These are phyloP conservation scores for Eristalis pertinax DNA, from an alignment of 2,888 invertebrate species.

Conservation along the genomic window DNA sequence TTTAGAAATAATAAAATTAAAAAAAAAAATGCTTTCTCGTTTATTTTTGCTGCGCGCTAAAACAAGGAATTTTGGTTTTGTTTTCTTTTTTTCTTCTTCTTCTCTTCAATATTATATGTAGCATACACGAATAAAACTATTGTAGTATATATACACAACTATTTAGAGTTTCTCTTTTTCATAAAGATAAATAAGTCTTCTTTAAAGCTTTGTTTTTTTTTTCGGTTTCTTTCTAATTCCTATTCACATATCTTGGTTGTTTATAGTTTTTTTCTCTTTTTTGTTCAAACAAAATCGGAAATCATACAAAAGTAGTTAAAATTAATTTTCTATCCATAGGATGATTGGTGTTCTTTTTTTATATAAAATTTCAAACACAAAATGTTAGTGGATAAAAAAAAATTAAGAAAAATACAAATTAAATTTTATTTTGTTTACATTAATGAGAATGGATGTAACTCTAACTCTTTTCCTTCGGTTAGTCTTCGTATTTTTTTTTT, in stretches of 20 bases:
- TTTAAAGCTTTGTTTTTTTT: conserved; percentile 67
- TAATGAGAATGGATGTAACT: conserved; percentile 37
- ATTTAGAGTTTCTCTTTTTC: conserved; percentile 32
- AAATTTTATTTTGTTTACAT: conserved; percentile 19
- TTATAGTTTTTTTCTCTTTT: conserved; percentile 11
- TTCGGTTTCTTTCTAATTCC: conserved; percentile 31
- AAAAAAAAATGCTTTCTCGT: conserved; percentile 51
- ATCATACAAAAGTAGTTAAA: conserved; percentile 24
- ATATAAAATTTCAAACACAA: conserved; percentile 61
- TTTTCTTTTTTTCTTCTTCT: background rate
- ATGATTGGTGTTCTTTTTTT: conserved; percentile 43
- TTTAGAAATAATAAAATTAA: conserved; percentile 2
- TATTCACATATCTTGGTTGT: conserved; percentile 40
- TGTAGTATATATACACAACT: conserved; percentile 52
- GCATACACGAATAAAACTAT: conserved; percentile 51
- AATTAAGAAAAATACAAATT: conserved; percentile 68
- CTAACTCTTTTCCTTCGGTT: conserved; percentile 1
- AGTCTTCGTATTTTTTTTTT: background rate
- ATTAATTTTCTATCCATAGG: conserved; percentile 34
- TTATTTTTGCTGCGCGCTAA: conserved; percentile 42
- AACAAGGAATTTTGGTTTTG: conserved; percentile 38
- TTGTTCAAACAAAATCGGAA: conserved; percentile 1
- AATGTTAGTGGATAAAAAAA: conserved; percentile 47
- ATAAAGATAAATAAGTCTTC: conserved; percentile 67
- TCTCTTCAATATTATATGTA: conserved; percentile 26